Base-by-base conservation (phyloP, 2,888 invertebrate species). In the Lysandra bellargus region DNA sequence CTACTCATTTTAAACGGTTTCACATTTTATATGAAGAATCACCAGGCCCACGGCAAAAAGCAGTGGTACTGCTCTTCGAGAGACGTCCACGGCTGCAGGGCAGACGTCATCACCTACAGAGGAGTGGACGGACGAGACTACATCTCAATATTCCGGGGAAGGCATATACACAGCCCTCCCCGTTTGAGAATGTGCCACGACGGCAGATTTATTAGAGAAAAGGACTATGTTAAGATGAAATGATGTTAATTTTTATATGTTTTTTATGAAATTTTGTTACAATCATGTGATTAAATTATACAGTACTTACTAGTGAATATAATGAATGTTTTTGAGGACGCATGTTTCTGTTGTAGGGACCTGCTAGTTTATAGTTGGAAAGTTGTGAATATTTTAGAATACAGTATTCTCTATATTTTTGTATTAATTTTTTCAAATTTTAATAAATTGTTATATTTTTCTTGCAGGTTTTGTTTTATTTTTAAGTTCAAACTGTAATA, bases 41-140 rank as follows among this genome's bases (percentile, higher is more conserved):
- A 94, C 82, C 94, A 94, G 82, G 94, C 94, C 0, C 92, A 94
- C 81, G 94, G 94, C 2, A 94, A 93, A 83, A 94, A 94, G 83
- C 94, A 94, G 81, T 94, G 94, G 94, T 94, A 94, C 82, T 94
- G 94, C 81, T 94, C 94, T 2, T 93, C 94, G 0, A 90, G 94
- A 81, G 94, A 94, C 14, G 92, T 93, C 76, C 90, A 92, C 6
- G 94, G 94, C 2, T 94, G 94, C 82, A 85, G 94, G 17, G 93
- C 94, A 79, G 94, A 94, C 61, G 94, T 94, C 82, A 93, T 94
- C 81, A 94, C 94, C 0, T 94, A 92, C 84, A 92, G 90, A 84
- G 94, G 93, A 2, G 2, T 84, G 0, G 93, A 94, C 57, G 93
- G 94, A 60, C 87, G 88, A 81, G 94, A 94, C 81, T 94, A 94